Percentiles rank a stretch among this genome's conserved stretches.
Evolutionary conservation across 1,140 invertebrate species (phyloP).

Genomic region (Aphelenchoides fujianensis): DNA sequence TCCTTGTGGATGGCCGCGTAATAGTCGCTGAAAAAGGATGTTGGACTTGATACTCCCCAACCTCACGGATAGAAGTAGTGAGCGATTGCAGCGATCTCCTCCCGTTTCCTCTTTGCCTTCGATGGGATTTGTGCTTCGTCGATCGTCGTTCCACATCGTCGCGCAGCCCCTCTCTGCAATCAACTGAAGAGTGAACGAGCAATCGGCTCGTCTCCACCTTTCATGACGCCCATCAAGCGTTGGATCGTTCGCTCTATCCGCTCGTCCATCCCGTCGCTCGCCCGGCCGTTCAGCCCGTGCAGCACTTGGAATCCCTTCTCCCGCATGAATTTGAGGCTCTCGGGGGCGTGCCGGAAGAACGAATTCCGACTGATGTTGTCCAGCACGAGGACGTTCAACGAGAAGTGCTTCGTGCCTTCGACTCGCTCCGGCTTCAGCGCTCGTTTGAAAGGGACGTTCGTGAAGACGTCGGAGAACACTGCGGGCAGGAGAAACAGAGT

Average conservation of each 20-base stretch:
- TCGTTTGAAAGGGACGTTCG: neutral
- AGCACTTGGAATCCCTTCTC: slow-evolving; percentile 44
- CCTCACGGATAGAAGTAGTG: neutral
- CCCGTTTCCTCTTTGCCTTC: neutral
- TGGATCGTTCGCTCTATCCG: neutral
- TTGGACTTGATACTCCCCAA: neutral
- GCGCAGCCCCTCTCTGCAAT: neutral
- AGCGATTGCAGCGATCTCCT: too few species aligned
- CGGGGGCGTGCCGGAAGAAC: slow-evolving; percentile 50
- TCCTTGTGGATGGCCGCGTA: neutral
- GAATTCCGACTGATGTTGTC: slow-evolving; percentile 44
- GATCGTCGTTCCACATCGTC: slow-evolving; percentile 1
- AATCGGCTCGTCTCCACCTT: neutral
- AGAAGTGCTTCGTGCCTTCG: slow-evolving; percentile 1
- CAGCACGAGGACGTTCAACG: slow-evolving; percentile 35
- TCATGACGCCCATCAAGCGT: neutral
- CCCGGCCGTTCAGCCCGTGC: slow-evolving; percentile 41
- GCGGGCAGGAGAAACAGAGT: too few species aligned
- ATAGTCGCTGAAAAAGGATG: neutral
- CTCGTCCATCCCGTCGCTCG: neutral
- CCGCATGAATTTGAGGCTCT: slow-evolving; percentile 44
- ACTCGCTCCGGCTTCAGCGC: neutral
- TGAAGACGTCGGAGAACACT: neutral
- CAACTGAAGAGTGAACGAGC: too few species aligned
- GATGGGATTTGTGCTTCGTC: neutral